Percentiles rank a stretch among this genome's conserved stretches.
These are phyloP conservation scores for Caranx ignobilis DNA, from an alignment of 2,113 vertebrate genomes.

Conservation along the genomic window DNA sequence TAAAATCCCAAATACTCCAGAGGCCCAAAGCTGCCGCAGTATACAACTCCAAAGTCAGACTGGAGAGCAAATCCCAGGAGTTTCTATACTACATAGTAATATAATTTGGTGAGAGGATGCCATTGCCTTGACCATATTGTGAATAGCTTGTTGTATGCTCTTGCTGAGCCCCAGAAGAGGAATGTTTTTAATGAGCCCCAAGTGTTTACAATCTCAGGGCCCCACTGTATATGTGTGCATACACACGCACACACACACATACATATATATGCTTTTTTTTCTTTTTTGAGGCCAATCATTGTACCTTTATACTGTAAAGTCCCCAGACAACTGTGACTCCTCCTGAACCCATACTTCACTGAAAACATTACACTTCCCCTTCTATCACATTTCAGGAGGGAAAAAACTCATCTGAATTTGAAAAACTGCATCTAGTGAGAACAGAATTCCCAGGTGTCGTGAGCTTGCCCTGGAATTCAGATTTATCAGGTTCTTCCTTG, in stretches of 20 bases:
- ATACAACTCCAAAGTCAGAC: slow-evolving; percentile 39
- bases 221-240: slow-evolving; percentile 15
- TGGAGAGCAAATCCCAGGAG: slow-evolving; percentile 49
- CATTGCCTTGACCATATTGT: slow-evolving; percentile 24
- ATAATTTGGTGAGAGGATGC: slow-evolving; percentile 51
- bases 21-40: slow-evolving; percentile 17
- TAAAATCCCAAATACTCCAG: slow-evolving; percentile 33
- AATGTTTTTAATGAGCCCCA: slow-evolving; percentile 76
- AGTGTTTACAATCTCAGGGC: slow-evolving; percentile 64
- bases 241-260: no score
- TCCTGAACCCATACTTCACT: slow-evolving; percentile 48
- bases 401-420: slow-evolving; percentile 71
- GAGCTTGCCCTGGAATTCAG: slow-evolving; percentile 70
- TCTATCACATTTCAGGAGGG: slow-evolving; percentile 47
- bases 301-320: slow-evolving; percentile 70
- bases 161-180: slow-evolving; percentile 69
- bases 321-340: slow-evolving; percentile 65
- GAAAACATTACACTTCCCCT: slow-evolving; percentile 60
- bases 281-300: slow-evolving; percentile 65
- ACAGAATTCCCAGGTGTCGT: slow-evolving; percentile 67
- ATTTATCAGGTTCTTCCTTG: slow-evolving; percentile 56
- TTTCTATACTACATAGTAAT: slow-evolving; percentile 37
- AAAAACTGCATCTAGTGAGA: slow-evolving; percentile 55
- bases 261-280: not conserved
- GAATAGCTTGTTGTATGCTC: not conserved